Evolutionary conservation across 1,140 invertebrate genomes (phyloP).

Genomic region (Spodoptera litura): DNA sequence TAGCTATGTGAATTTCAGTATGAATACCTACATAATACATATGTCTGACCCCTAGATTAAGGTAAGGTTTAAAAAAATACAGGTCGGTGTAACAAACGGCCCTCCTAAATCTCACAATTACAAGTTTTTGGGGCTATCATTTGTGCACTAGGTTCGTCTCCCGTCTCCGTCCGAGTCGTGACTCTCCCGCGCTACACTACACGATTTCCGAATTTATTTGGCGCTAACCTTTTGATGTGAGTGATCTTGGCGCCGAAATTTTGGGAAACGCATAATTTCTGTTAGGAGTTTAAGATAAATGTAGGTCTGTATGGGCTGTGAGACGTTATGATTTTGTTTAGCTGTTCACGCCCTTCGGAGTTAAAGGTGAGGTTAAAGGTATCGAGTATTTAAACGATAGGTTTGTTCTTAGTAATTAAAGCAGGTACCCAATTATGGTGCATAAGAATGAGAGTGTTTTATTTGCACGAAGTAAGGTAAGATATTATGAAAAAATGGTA

Average conservation of each 20-base stretch:
- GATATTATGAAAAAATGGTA: too few species aligned
- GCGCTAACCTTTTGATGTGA: conserved; percentile 50
- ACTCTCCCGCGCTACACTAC: conserved; percentile 58
- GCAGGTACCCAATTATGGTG: too few species aligned
- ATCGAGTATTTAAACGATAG: neutral
- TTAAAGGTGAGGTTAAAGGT: neutral
- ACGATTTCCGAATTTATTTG: conserved; percentile 68
- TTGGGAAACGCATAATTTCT: conserved; percentile 27
- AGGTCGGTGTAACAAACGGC: conserved; percentile 55
- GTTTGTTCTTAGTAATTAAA: too few species aligned
- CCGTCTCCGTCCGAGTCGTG: conserved; percentile 69
- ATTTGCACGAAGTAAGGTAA: too few species aligned
- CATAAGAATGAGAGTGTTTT: too few species aligned
- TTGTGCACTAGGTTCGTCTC: conserved; percentile 67
- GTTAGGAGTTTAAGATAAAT: conserved; percentile 20
- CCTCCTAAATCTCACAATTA: conserved; percentile 66
- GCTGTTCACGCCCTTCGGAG: conserved; percentile 14
- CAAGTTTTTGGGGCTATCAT: conserved; percentile 73
- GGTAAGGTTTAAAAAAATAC: too few species aligned
- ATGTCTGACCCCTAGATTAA: too few species aligned
- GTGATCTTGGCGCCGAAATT: conserved; percentile 47
- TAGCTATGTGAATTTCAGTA: too few species aligned
- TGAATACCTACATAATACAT: too few species aligned
- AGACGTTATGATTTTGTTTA: conserved; percentile 8
- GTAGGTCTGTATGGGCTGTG: conserved; percentile 9